These are phyloP conservation scores for Eupithecia insigniata DNA, from an alignment of 2,888 invertebrate species.

Conservation along the genomic window DNA sequence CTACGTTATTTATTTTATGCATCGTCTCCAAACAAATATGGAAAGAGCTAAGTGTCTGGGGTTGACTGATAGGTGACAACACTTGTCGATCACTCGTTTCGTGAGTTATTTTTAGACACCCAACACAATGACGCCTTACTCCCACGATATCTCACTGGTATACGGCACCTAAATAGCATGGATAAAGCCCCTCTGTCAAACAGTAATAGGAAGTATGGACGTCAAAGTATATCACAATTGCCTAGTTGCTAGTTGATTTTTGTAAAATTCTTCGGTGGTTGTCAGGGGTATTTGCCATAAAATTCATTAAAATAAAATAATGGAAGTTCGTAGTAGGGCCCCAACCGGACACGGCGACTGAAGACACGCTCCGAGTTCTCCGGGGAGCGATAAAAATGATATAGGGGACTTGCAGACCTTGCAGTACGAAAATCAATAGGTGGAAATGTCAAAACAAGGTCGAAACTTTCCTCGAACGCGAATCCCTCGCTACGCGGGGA, in stretches of 20 bases:
- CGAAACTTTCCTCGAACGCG: conserved; percentile 49
- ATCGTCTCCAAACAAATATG: neutral
- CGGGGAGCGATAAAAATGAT: conserved; percentile 73
- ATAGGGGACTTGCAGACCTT: conserved; percentile 54
- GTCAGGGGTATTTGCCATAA: neutral
- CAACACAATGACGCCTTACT: neutral
- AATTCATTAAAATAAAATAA: neutral
- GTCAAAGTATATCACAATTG: neutral
- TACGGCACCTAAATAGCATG: neutral
- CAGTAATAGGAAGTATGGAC: neutral
- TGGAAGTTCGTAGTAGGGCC: conserved; percentile 32
- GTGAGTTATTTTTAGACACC: neutral
- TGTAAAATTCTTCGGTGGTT: neutral
- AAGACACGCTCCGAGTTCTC: conserved; percentile 60
- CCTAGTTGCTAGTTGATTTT: neutral
- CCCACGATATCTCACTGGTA: neutral
- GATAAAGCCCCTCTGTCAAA: neutral
- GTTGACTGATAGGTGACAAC: conserved; percentile 9
- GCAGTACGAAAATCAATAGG: conserved; percentile 68
- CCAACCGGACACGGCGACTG: conserved; percentile 60
- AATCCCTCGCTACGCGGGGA: conserved; percentile 29
- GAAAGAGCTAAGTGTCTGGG: neutral
- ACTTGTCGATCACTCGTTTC: conserved; percentile 5
- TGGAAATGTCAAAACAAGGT: conserved; percentile 67
- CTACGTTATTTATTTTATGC: neutral